Conservation (phyloP, 2,113 vertebrate genomes). For the Amphiprion ocellaris region DNA sequence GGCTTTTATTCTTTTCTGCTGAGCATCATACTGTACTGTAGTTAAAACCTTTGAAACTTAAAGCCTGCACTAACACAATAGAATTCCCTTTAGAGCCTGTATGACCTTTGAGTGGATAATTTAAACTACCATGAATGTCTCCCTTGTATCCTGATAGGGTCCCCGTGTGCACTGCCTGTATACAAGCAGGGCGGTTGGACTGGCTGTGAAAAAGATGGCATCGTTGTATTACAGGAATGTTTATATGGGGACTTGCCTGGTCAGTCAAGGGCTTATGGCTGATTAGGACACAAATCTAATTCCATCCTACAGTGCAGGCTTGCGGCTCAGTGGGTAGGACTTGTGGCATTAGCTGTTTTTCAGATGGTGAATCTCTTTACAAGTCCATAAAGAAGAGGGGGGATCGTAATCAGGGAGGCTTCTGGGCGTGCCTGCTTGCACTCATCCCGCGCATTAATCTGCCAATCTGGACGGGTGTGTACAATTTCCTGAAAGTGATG, state of each 20-base stretch:
- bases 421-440: conserved; percentile 57
- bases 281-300: conserved; percentile 78
- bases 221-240: conserved; percentile 46
- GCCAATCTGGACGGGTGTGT: conserved; percentile 62
- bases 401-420: conserved; percentile 69
- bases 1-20: conserved; percentile 31
- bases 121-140: conserved; percentile 50
- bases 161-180: conserved; percentile 31
- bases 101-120: conserved; percentile 62
- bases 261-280: conserved; percentile 70
- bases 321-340: conserved; percentile 46
- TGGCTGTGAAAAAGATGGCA: conserved; percentile 50
- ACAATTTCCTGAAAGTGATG: conserved; percentile 66
- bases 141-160: conserved; percentile 29
- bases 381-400: conserved; percentile 63
- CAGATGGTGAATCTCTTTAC: conserved; percentile 59
- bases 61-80: conserved; percentile 36
- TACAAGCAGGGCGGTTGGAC: conserved; percentile 49
- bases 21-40: conserved; percentile 23
- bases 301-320: conserved; percentile 56
- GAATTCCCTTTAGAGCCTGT: conserved; percentile 44
- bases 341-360: conserved; percentile 61
- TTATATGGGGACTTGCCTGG: conserved; percentile 52
- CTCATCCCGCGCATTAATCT: conserved; percentile 71
- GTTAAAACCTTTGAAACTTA: conserved; percentile 52